Conservation (phyloP, 2,888 invertebrate genomes). For the Drosophila rellima region DNA sequence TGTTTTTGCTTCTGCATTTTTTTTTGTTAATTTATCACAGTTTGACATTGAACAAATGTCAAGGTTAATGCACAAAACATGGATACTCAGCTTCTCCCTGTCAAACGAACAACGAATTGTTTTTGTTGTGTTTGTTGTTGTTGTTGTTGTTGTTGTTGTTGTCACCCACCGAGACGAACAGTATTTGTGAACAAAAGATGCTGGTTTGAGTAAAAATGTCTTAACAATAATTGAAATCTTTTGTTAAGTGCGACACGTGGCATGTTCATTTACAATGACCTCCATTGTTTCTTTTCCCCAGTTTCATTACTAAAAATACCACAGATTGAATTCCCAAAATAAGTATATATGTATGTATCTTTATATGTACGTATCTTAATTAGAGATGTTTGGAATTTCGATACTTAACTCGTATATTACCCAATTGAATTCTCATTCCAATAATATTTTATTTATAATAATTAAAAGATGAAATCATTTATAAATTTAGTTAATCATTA, state of each 20-base stretch:
- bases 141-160: conserved; percentile 24
- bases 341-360: conserved; percentile 2
- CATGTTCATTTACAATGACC: conserved; percentile 11
- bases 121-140: conserved; percentile 9
- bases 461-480: conserved; percentile 24
- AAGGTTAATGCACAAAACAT: conserved; percentile 56
- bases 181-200: conserved; percentile 47
- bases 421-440: background rate
- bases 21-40: conserved; percentile 49
- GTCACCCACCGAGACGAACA: conserved; percentile 51
- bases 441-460: background rate
- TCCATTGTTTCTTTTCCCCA: conserved; percentile 4
- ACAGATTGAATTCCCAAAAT: background rate
- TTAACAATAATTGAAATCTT: conserved; percentile 57
- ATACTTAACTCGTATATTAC: background rate
- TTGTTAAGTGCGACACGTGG: conserved; percentile 38
- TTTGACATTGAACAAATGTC: conserved; percentile 75
- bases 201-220: conserved; percentile 24
- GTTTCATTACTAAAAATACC: conserved; percentile 1
- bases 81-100: conserved; percentile 10
- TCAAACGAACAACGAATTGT: conserved; percentile 8
- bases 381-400: background rate
- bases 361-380: conserved; percentile 1
- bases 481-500: conserved; percentile 23
- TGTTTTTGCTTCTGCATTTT: conserved; percentile 18